A percentile compares a stretch with the other conserved stretches of the same genome.
Evolutionary conservation across 2,113 vertebrate genomes (phyloP).

Genomic region (Amazona guildingii): DNA sequence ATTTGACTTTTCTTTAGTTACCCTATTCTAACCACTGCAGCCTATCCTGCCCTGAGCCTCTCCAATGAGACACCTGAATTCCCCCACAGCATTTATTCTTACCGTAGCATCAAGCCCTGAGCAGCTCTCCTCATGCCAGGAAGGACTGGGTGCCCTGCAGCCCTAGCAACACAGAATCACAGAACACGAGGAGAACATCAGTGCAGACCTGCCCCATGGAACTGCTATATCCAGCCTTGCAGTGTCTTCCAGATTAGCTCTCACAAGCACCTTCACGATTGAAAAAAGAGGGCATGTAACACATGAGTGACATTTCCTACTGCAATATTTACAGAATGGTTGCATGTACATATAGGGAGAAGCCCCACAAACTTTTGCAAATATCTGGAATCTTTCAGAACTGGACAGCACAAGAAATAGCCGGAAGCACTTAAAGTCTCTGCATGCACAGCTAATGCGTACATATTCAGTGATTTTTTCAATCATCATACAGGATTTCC

Average conservation of each 20-base stretch:
- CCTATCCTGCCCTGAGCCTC: background rate
- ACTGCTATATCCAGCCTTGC: background rate
- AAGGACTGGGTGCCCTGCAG: background rate
- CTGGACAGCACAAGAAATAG: background rate
- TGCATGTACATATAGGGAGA: background rate
- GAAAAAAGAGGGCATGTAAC: background rate
- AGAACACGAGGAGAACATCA: background rate
- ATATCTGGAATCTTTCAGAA: background rate
- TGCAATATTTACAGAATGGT: background rate
- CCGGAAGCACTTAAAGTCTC: background rate
- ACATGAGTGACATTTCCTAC: background rate
- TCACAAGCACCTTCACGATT: background rate
- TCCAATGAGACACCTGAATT: background rate
- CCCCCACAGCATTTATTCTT: background rate
- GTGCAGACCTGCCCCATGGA: background rate
- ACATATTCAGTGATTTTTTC: background rate
- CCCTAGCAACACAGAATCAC: background rate
- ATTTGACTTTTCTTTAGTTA: background rate
- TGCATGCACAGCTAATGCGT: rapidly evolving
- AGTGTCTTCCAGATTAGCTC: background rate
- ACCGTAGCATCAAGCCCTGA: rapidly evolving
- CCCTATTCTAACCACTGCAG: background rate
- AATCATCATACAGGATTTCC: background rate
- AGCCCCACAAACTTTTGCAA: background rate
- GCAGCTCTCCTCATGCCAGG: background rate